Evolutionary conservation across 2,113 vertebrate genomes (phyloP).

Genomic region (Cheilinus undulatus): DNA sequence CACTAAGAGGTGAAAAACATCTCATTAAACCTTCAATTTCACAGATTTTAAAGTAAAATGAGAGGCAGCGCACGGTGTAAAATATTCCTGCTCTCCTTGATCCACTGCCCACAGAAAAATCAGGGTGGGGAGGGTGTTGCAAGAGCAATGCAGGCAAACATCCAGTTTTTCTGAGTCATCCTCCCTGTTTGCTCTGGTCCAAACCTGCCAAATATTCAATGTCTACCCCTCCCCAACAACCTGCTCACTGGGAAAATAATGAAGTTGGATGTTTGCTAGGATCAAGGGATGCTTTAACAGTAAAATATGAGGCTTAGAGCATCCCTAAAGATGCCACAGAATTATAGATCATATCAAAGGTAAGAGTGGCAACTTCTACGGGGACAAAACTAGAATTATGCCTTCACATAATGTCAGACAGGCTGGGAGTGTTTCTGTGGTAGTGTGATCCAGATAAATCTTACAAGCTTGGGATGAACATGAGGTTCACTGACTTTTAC

Average conservation of each 20-base stretch:
- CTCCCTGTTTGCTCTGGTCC: background rate
- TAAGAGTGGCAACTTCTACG: no score
- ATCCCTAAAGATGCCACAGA: no score
- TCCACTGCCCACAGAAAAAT: background rate
- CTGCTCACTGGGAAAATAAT: background rate
- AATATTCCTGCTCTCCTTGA: background rate
- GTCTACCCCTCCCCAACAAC: background rate
- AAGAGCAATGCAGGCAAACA: background rate
- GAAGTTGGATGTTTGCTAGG: no score
- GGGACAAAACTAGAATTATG: no score
- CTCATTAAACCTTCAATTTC: background rate
- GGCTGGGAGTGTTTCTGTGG: no score
- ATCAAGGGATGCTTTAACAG: background rate
- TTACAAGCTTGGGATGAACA: no score
- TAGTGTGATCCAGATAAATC: no score
- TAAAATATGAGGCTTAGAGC: background rate
- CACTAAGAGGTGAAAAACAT: background rate
- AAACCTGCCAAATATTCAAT: background rate
- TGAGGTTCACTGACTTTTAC: no score
- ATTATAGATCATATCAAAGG: no score
- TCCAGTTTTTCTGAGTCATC: slow-evolving; percentile 16
- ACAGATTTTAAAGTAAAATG: slow-evolving; percentile 4
- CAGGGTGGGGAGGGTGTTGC: background rate
- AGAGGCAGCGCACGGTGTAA: background rate
- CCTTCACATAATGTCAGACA: no score